Evolutionary conservation across 1,140 invertebrate species (phyloP), one percentile per base, ranked within the genome.

Genomic region (Geopemphigus sp.): DNA sequence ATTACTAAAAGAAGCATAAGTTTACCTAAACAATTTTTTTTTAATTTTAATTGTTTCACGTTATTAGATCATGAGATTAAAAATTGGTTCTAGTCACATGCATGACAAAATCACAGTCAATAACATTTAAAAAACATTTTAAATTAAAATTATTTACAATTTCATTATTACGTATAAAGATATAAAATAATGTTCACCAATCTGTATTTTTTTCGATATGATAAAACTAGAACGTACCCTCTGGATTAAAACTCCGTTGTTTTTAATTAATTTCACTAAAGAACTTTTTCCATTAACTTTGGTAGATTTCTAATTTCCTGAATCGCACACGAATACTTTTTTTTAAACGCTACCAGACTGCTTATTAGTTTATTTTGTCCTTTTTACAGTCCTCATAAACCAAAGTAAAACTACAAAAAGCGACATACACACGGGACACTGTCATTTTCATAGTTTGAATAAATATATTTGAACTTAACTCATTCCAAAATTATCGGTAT

Each of bases 281-380:
- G 68, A 72, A 72, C 68, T 72, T 72, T 72, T 50, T 72, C 47
- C 68, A 72, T 72, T 72, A 72, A 72, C 50, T 72, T 5, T 3
- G 68, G 68, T 54, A 54, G 50, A 53, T 72, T 72, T 72, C 68
- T 72, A 72, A 72, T 72, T 72, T 72, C 26, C 47, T 47, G 17
- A 72, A 72, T 47, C 68, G 15, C 68, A 47, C 47, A 19, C 45
- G n/a, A 70, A 70, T 72, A 72, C n/a, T 53, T 72, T 54, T 70
- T 72, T 72, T 72, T 72, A 72, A 70, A 72, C 53, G 68, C 8
- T 54, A 72, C 47, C 68, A 72, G 47, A 54, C 68, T 72, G 24
- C 68, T 72, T 72, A 54, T 72, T 72, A 53, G 68, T 72, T 72
- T 72, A 54, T 72, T 72, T 70, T 26, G 22, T 50, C 22, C 17